A percentile compares a stretch with the other conserved stretches of the same genome.
phyloP scores from a whole-genome alignment of 2,888 invertebrate species.

The Ceraclea dissimilis region DNA sequence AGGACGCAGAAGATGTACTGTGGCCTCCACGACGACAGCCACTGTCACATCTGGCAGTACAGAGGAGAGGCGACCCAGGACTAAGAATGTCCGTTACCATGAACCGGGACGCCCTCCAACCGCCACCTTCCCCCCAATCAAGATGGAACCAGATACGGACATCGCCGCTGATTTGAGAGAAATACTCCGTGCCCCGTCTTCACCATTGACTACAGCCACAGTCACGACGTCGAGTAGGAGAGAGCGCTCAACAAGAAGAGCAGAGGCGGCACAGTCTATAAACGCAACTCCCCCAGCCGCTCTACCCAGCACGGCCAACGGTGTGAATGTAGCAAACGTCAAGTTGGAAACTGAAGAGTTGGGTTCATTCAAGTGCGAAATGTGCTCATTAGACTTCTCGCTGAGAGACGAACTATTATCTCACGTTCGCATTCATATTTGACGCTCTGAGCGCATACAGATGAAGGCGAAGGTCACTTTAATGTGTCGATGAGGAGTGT shows the following conservation, averaged over 20 bases:
- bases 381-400: slow-evolving; percentile 71
- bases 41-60: slow-evolving; percentile 7
- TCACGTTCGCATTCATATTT: slow-evolving; percentile 76
- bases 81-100: slow-evolving; percentile 59
- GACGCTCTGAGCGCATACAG: slow-evolving; percentile 34
- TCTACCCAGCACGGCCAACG: background rate
- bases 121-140: slow-evolving; percentile 21
- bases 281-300: background rate
- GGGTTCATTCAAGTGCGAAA: slow-evolving; percentile 67
- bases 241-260: slow-evolving; percentile 13
- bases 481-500: no score
- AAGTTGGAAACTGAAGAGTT: slow-evolving; percentile 40
- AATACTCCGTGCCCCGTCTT: slow-evolving; percentile 30
- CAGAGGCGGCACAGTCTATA: background rate
- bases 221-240: slow-evolving; percentile 10
- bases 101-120: slow-evolving; percentile 21
- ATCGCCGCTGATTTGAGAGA: slow-evolving; percentile 42
- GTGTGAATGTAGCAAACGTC: slow-evolving; percentile 28
- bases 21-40: slow-evolving; percentile 26
- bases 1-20: slow-evolving; percentile 52
- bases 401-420: slow-evolving; percentile 65
- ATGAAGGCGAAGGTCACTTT: background rate
- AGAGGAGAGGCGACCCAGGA: slow-evolving; percentile 46
- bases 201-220: slow-evolving; percentile 16
- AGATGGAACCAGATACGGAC: slow-evolving; percentile 37